These are phyloP conservation scores for Epinotia ramella DNA, from an alignment of 2,888 invertebrate species.

Conservation along the genomic window DNA sequence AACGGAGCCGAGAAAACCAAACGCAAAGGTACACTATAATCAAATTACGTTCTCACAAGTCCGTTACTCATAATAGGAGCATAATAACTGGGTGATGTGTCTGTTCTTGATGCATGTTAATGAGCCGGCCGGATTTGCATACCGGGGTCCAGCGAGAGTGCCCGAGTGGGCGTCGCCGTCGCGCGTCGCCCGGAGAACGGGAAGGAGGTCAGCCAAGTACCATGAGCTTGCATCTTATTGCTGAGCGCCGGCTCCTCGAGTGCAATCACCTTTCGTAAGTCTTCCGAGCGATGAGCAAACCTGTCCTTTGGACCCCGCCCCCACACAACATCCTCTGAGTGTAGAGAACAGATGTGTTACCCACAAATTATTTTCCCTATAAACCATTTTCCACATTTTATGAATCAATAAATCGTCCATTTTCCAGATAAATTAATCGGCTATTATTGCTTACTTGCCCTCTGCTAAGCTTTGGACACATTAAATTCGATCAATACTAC, in stretches of 20 bases:
- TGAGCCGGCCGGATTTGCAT: slow-evolving; percentile 28
- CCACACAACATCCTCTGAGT: neutral
- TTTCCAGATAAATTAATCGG: no score
- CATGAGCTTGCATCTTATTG: neutral
- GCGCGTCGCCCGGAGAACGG: neutral
- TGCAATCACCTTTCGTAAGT: neutral
- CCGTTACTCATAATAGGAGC: slow-evolving; percentile 26
- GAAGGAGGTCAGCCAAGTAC: neutral
- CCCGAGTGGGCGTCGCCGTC: slow-evolving; percentile 20
- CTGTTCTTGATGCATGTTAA: slow-evolving; percentile 30
- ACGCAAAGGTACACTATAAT: slow-evolving; percentile 18
- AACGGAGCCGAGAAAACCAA: neutral
- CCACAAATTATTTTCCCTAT: no score
- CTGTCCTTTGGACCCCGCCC: neutral
- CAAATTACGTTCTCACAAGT: slow-evolving; percentile 16
- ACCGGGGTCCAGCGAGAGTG: slow-evolving; percentile 16
- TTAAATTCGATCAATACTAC: no score
- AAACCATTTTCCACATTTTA: no score
- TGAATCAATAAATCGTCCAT: no score
- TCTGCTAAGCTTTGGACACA: no score
- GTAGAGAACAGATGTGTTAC: no score
- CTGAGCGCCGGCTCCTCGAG: neutral
- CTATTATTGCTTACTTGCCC: no score
- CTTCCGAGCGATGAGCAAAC: neutral
- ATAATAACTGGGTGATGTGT: slow-evolving; percentile 12